These are phyloP conservation scores for Phallusia fumigata DNA, from an alignment of 23 tunicate genomes.

Conservation along the genomic window DNA sequence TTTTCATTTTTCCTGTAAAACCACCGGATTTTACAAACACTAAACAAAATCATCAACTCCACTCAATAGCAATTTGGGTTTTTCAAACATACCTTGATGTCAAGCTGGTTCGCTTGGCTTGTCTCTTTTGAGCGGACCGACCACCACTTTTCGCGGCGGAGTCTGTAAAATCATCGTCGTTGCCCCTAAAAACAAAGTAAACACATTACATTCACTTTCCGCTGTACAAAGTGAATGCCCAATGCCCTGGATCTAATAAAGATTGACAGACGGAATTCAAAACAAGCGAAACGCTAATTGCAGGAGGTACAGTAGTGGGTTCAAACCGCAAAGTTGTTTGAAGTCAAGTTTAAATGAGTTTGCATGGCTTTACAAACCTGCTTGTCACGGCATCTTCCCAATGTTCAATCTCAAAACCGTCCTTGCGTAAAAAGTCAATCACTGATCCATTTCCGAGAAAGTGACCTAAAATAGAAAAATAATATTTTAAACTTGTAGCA, in stretches of 20 bases:
- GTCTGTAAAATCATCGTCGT: background rate
- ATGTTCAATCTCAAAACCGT: constrained; percentile 40
- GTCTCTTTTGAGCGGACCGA: too few relatives aligned
- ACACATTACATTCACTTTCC: too few relatives aligned
- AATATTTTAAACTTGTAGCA: too few relatives aligned
- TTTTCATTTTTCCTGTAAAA: background rate
- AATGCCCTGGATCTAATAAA: background rate
- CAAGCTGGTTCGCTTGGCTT: too few relatives aligned
- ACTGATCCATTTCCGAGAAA: constrained; percentile 68
- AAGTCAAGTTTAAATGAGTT: background rate
- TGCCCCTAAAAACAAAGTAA: background rate
- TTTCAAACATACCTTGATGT: too few relatives aligned
- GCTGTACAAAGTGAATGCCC: background rate
- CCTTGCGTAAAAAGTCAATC: constrained; percentile 36
- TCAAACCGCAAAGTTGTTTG: background rate
- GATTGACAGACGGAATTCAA: constrained; percentile 1
- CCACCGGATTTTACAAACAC: too few relatives aligned
- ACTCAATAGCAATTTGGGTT: too few relatives aligned
- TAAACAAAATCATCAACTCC: too few relatives aligned
- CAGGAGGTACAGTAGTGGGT: background rate
- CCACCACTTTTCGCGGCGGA: background rate
- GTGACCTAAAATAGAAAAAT: constrained; percentile 32
- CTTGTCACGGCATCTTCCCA: background rate
- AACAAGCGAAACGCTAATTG: background rate
- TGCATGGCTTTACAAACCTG: background rate